phyloP scores from a whole-genome alignment of 2,888 invertebrate species.

The Phytoseiulus persimilis region DNA sequence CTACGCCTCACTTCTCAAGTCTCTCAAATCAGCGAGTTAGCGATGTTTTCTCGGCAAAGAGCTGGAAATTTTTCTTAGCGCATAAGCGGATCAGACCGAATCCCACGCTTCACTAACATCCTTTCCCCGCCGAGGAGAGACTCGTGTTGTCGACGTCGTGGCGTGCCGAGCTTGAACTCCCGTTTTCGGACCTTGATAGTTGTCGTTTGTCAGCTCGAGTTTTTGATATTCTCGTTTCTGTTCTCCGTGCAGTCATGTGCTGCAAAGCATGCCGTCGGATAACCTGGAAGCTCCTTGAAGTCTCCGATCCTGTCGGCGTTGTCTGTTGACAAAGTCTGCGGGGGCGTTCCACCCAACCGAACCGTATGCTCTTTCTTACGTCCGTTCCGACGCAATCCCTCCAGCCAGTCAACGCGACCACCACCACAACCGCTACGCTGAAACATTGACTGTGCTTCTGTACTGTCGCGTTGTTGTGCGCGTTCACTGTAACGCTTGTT shows the following conservation, averaged over 20 bases:
- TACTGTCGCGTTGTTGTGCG: not conserved
- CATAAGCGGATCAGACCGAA: not conserved
- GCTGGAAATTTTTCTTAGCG: not conserved
- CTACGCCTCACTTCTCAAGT: too few relatives aligned
- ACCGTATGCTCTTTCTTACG: not conserved
- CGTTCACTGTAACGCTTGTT: not conserved
- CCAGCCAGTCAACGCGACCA: not conserved
- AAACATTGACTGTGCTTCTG: not conserved
- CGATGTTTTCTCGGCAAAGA: too few relatives aligned
- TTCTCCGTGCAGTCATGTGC: not conserved
- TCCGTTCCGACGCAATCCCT: not conserved
- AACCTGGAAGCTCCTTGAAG: not conserved
- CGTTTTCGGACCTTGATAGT: not conserved
- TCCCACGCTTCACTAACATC: not conserved
- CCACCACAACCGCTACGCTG: not conserved
- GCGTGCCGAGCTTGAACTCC: not conserved
- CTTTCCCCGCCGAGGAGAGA: not conserved
- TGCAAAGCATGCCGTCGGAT: not conserved
- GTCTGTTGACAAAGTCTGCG: not conserved
- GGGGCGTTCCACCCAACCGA: not conserved
- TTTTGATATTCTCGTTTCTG: not conserved
- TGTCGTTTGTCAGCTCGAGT: not conserved
- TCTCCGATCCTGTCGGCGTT: not conserved
- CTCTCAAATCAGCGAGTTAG: too few relatives aligned
- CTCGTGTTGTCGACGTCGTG: not conserved